These are phyloP conservation scores for Paedocypris sp. DNA, from an alignment of 2,113 vertebrate genomes.

Conservation along the genomic window DNA sequence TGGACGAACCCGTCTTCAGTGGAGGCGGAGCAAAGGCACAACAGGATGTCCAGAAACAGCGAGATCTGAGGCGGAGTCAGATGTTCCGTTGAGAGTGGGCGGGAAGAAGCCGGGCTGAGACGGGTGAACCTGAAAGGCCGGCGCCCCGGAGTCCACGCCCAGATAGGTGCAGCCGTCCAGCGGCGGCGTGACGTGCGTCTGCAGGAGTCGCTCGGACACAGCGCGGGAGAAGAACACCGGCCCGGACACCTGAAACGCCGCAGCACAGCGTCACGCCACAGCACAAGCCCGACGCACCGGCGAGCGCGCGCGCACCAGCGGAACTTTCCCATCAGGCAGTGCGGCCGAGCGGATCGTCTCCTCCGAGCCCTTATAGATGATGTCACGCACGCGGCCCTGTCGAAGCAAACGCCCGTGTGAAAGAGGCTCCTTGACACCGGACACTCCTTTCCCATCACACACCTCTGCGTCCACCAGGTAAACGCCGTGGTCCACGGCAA, in stretches of 20 bases:
- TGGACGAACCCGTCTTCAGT: slow-evolving; percentile 63
- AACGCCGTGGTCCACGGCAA: slow-evolving; percentile 77
- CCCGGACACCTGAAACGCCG: slow-evolving; percentile 79
- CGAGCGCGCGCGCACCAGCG: too few species aligned
- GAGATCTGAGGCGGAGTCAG: slow-evolving; percentile 64
- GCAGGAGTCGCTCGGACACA: slow-evolving; percentile 77
- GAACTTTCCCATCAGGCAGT: slow-evolving; percentile 68
- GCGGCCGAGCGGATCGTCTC: slow-evolving; percentile 62
- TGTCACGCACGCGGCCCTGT: slow-evolving; percentile 71
- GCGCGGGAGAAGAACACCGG: slow-evolving; percentile 79
- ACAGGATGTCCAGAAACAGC: slow-evolving; percentile 84
- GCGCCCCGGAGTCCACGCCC: slow-evolving; percentile 87
- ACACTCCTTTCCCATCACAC: background rate
- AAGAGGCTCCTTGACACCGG: too few species aligned
- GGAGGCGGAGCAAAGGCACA: slow-evolving; percentile 73
- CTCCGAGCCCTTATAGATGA: slow-evolving; percentile 71
- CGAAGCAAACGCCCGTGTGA: too few species aligned
- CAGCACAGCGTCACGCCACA: background rate
- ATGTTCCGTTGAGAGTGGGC: background rate
- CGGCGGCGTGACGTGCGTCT: slow-evolving; percentile 76
- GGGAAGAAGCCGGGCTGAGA: background rate
- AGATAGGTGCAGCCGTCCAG: slow-evolving; percentile 90
- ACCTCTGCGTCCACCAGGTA: slow-evolving; percentile 73
- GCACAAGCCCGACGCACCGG: too few species aligned
- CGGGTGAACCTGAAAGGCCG: slow-evolving; percentile 69